Evolutionary conservation across 2,888 invertebrate genomes (phyloP), one percentile per base, ranked within the genome.

Genomic region (Stenotaenia linearis): DNA sequence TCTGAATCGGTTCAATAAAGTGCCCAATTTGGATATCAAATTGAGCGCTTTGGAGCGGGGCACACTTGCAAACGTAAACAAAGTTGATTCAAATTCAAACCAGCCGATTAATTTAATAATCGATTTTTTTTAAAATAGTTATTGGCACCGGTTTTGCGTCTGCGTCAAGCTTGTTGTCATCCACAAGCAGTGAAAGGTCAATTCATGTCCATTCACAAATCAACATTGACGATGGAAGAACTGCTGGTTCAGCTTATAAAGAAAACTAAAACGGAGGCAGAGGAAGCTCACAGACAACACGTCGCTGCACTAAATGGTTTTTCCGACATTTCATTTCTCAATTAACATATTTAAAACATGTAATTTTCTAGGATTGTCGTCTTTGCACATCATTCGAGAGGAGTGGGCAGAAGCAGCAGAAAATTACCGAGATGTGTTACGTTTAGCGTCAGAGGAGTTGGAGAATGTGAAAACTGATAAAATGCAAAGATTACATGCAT

Each of bases 131-230:
- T 82, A 61, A 85, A 85, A 23, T 83, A 89, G 89, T 82, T 93
- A 77, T 84, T 93, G 83, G 87, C 87, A 75, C 93, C 93, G 0
- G 86, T 93, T 80, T 85, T 90, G 78, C 88, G 89, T 78, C 86
- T 93, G 80, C 88, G 93, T 0, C 91, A 92, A 85, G 91, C 91
- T 0, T 93, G 93, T 84, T 90, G 90, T 12, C 90, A 92, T 84
- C 92, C 92, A 0, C 90, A 90, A 84, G 88, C 90, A 79, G 89
- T 89, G 3, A 85, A 88, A 81, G 89, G 89, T 7, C 87, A 88
- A 78, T 89, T 90, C 84, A 84, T 89, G 79, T 86, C 88, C 0
- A 85, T 89, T 7, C 87, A 86, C 37, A 86, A 85, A 80, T 89
- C 89, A 28, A 84, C 85, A 0, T 85, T 90, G 79, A 90, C 90